phyloP scores from a whole-genome alignment of 2,113 vertebrate genomes.

The Uropsilus gracilis region DNA sequence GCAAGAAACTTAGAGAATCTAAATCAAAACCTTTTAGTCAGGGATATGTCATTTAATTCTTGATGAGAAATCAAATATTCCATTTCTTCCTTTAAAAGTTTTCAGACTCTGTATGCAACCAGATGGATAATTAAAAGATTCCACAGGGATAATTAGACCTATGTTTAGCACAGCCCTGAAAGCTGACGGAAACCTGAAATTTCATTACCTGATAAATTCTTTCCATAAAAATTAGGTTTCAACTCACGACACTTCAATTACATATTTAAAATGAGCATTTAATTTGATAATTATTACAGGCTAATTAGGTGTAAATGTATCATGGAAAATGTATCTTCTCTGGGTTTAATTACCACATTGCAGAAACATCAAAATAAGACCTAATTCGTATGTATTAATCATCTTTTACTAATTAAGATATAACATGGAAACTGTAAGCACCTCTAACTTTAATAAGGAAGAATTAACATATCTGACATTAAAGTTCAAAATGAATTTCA shows the following conservation, averaged over 20 bases:
- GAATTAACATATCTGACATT: not conserved
- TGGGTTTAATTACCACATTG: conserved; percentile 74
- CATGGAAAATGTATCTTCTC: conserved; percentile 84
- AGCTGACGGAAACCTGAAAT: conserved; percentile 66
- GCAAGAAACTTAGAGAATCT: conserved; percentile 59
- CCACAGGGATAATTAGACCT: conserved; percentile 68
- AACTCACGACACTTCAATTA: conserved; percentile 83
- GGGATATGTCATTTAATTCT: conserved; percentile 64
- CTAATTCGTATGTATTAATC: conserved; percentile 80
- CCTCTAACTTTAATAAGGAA: conserved; percentile 70
- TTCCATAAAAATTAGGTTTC: conserved; percentile 80
- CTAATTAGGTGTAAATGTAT: conserved; percentile 84
- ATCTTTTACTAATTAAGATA: conserved; percentile 74
- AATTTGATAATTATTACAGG: conserved; percentile 85
- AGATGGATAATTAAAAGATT: conserved; percentile 74
- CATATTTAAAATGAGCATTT: conserved; percentile 82
- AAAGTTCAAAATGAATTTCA: conserved; percentile 1
- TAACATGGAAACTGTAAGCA: conserved; percentile 76
- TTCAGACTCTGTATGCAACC: conserved; percentile 73
- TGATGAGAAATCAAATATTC: conserved; percentile 72
- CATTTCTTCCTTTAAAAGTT: conserved; percentile 68
- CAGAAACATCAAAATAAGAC: conserved; percentile 81
- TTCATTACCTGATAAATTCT: conserved; percentile 74
- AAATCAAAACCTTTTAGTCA: conserved; percentile 63
- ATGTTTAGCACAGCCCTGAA: conserved; percentile 67